Evolutionary conservation across 2,797 vertebrate genomes (phyloP), one percentile per base, ranked within the genome.

Genomic region (Hippocampus kuda): DNA sequence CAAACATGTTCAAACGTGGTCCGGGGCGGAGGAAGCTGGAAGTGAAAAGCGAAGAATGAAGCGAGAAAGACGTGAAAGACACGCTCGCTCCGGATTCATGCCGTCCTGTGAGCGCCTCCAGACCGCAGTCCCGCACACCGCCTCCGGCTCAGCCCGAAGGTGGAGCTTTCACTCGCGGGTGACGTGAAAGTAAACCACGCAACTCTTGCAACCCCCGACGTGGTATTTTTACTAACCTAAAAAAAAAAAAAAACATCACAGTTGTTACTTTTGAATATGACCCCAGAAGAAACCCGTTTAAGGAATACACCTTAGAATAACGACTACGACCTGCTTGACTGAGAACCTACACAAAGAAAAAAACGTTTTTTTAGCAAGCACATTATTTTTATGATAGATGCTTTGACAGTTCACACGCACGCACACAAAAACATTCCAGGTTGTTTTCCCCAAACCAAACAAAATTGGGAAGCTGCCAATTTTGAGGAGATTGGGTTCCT

Each of bases 71-170:
- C 11, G 3, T 20, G 11, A n/a, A 24, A 5, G 46, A 65, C 66
- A 30, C 42, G 73, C 67, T 65, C 74, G 8, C 26, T 75, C 67
- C 77, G 62, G 41, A 26, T 18, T 79, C 76, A 69, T 72, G 70
- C 63, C 64, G 72, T 66, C 68, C 63, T 0, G 81, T 75, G 56
- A 76, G 75, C 71, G 68, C 81, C 77, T 34, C 48, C 49, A 67
- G 68, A 38, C 34, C 70, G 42, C 74, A 67, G 81, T 13, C 73
- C 73, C 76, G 72, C 77, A 82, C 73, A 83, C 79, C 70, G 72
- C 79, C 79, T 77, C 75, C 8, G 76, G 73, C 81, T 80, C 60
- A 76, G 80, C 79, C 76, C 65, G 70, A 79, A 86, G 85, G 86
- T 83, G 84, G 85, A 83, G 85, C 84, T 77, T 81, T 81, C 51